Percentiles rank a stretch among this genome's conserved stretches.
These are phyloP conservation scores for Montipora capitata DNA, from an alignment of 92 coral and sea anemone species.

Conservation along the genomic window DNA sequence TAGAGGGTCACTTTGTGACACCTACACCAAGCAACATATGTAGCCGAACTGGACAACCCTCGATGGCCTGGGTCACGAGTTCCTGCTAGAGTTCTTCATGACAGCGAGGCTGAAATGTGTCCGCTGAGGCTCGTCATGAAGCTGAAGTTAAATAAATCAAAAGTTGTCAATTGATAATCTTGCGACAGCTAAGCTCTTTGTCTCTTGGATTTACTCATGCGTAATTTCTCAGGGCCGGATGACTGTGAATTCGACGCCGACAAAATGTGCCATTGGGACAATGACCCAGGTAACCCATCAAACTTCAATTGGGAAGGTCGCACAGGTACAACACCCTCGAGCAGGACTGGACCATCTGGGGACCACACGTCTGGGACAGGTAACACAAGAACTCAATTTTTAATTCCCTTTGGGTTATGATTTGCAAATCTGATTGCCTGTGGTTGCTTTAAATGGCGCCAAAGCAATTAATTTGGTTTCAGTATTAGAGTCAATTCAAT, in stretches of 20 bases:
- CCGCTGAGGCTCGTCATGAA: not conserved
- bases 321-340: conserved; percentile 68
- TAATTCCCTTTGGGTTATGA: too few species aligned
- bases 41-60: too few species aligned
- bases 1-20: too few species aligned
- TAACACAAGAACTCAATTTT: not conserved
- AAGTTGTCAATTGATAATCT: too few species aligned
- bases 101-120: not conserved
- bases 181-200: not conserved
- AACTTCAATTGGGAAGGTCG: conserved; percentile 61
- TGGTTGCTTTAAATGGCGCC: too few species aligned
- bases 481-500: too few species aligned
- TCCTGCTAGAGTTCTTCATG: not conserved
- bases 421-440: too few species aligned
- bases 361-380: conserved; percentile 86
- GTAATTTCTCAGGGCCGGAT: conserved; percentile 41
- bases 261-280: conserved; percentile 75
- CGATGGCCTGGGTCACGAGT: too few species aligned
- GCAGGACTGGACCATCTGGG: conserved; percentile 80
- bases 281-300: conserved; percentile 59
- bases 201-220: not conserved
- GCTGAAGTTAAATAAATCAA: too few species aligned
- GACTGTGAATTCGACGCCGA: conserved; percentile 85
- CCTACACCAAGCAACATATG: too few species aligned
- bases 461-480: too few species aligned